phyloP scores from a whole-genome alignment of 2,113 vertebrate species.

The Andinoacara biseriatus region DNA sequence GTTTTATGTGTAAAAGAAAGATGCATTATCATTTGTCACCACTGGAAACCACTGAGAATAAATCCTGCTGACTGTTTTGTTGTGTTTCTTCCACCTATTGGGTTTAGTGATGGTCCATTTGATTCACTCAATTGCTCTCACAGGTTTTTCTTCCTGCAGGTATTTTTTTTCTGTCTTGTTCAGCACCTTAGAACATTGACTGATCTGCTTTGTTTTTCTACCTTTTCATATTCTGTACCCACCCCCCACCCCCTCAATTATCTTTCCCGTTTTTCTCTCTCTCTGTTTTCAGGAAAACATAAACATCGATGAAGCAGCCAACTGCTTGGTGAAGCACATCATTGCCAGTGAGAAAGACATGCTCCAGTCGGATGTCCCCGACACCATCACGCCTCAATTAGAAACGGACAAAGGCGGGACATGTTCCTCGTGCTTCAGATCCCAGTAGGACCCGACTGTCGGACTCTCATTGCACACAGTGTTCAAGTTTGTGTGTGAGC shows the following conservation, averaged over 20 bases:
- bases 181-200: not conserved
- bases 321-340: conserved; percentile 96
- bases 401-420: conserved; percentile 82
- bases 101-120: conserved; percentile 4
- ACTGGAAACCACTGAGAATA: not conserved
- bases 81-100: not conserved
- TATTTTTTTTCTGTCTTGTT: not conserved
- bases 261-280: not conserved
- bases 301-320: conserved; percentile 95
- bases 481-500: conserved; percentile 37
- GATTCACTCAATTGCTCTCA: conserved; percentile 4
- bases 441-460: conserved; percentile 57
- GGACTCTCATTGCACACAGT: conserved; percentile 30
- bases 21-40: not conserved
- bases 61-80: conserved; percentile 8
- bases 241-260: not conserved
- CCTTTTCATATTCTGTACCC: not conserved
- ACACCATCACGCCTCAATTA: conserved; percentile 90
- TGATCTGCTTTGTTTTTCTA: not conserved
- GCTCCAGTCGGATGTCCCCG: conserved; percentile 85
- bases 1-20: not conserved
- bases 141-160: not conserved
- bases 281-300: conserved; percentile 87
- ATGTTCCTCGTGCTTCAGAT: conserved; percentile 90
- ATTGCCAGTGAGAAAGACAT: conserved; percentile 93